Evolutionary conservation across 2,888 invertebrate species (phyloP).

Genomic region (Eledone cirrhosa): DNA sequence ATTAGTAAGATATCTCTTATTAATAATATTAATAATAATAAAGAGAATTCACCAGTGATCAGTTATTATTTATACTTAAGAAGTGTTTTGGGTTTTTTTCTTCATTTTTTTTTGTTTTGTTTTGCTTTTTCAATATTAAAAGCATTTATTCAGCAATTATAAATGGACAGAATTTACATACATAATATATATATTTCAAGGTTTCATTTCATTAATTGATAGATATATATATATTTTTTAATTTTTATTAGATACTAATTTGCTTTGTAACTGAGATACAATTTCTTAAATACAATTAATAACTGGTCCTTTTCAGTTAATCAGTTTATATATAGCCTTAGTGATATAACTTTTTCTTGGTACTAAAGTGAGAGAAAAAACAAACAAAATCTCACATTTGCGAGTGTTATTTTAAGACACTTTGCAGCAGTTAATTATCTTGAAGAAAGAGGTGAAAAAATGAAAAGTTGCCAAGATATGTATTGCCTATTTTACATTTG

Average conservation of each 20-base stretch:
- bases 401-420: background rate
- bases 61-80: conserved; percentile 12
- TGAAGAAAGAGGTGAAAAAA: too few relatives aligned
- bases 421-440: background rate
- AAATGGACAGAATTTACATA: too few relatives aligned
- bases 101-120: too few relatives aligned
- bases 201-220: too few relatives aligned
- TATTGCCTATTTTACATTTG: conserved; percentile 10
- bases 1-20: too few relatives aligned
- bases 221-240: too few relatives aligned
- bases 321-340: background rate
- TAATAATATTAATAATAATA: background rate
- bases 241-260: too few relatives aligned
- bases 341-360: background rate
- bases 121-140: too few relatives aligned
- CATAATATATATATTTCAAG: too few relatives aligned
- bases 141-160: too few relatives aligned
- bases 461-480: background rate
- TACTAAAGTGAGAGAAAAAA: background rate
- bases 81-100: too few relatives aligned
- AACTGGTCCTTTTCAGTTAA: conserved; percentile 23
- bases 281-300: conserved; percentile 3
- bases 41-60: conserved; percentile 6
- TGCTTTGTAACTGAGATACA: too few relatives aligned
- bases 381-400: background rate